A percentile compares a stretch with the other conserved stretches of the same genome.
These are phyloP conservation scores for Stenotaenia linearis DNA, from an alignment of 2,888 invertebrate species.

Conservation along the genomic window DNA sequence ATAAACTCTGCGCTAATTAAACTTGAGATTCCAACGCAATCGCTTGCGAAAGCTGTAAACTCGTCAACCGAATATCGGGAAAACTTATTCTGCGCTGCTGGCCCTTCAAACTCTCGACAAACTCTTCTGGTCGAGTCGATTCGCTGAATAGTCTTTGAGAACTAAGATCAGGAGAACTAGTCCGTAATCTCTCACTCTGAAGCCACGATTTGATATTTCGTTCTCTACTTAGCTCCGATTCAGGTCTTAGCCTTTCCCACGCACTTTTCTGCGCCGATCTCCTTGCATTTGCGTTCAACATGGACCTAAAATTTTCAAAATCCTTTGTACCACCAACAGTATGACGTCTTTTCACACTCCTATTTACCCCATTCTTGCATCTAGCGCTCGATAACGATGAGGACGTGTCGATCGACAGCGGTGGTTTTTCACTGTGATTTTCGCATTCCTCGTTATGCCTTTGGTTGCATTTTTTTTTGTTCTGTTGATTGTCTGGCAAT, in stretches of 20 bases:
- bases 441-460: not conserved
- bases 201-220: slow-evolving; percentile 45
- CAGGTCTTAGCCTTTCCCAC: slow-evolving; percentile 47
- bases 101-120: not conserved
- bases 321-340: slow-evolving; percentile 92
- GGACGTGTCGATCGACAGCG: not conserved
- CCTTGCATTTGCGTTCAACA: slow-evolving; percentile 37
- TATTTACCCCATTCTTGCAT: not conserved
- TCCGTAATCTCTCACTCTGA: slow-evolving; percentile 54
- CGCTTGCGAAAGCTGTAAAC: not conserved
- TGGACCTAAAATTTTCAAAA: slow-evolving; percentile 58
- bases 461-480: not conserved
- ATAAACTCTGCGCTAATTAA: too few relatives aligned
- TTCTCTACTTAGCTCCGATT: slow-evolving; percentile 36
- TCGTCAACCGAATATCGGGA: not conserved
- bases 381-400: not conserved
- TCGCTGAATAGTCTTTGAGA: not conserved
- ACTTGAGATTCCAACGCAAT: slow-evolving; percentile 27
- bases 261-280: slow-evolving; percentile 40
- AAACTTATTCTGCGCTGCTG: not conserved
- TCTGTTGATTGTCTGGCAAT: not conserved
- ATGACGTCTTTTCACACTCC: slow-evolving; percentile 68
- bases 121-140: not conserved
- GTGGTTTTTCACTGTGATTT: not conserved
- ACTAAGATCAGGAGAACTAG: slow-evolving; percentile 57